Conservation (phyloP, 2,888 invertebrate genomes). For the Micoletzkya japonica region DNA sequence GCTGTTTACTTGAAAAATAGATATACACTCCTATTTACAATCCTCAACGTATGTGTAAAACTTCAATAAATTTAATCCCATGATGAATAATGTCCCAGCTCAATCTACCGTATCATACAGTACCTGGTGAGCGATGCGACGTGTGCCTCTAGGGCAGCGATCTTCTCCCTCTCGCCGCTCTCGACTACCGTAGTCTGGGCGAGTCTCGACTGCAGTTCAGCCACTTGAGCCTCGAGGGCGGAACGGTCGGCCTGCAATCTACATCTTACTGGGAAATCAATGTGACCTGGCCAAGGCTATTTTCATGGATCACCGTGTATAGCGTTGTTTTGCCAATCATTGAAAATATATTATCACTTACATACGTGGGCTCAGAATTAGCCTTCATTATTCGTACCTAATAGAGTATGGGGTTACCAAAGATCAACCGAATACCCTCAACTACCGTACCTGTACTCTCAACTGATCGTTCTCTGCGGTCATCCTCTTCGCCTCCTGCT, state of each 20-base stretch:
- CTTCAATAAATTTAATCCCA: too few relatives aligned
- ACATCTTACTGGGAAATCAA: too few relatives aligned
- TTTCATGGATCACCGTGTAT: neutral
- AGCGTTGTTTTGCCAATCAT: neutral
- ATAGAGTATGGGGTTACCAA: too few relatives aligned
- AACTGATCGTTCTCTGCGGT: constrained; percentile 40
- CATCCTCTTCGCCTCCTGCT: constrained; percentile 46
- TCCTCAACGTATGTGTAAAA: too few relatives aligned
- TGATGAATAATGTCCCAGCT: too few relatives aligned
- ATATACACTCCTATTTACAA: too few relatives aligned
- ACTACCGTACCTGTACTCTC: constrained; percentile 28
- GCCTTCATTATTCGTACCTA: too few relatives aligned
- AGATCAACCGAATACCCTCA: neutral
- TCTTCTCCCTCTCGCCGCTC: constrained; percentile 18
- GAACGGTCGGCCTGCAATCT: constrained; percentile 11
- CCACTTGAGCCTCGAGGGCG: neutral
- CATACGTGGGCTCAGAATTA: too few relatives aligned
- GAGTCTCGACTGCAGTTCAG: constrained; percentile 9
- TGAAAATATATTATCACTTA: neutral
- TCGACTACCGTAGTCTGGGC: neutral
- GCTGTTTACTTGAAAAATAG: too few relatives aligned
- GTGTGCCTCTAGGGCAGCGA: constrained; percentile 7
- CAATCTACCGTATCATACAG: too few relatives aligned
- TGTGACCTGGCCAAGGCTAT: too few relatives aligned
- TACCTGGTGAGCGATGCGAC: constrained; percentile 4